Conservation (phyloP, 2,113 vertebrate genomes). For the Atlantisia rogersi region DNA sequence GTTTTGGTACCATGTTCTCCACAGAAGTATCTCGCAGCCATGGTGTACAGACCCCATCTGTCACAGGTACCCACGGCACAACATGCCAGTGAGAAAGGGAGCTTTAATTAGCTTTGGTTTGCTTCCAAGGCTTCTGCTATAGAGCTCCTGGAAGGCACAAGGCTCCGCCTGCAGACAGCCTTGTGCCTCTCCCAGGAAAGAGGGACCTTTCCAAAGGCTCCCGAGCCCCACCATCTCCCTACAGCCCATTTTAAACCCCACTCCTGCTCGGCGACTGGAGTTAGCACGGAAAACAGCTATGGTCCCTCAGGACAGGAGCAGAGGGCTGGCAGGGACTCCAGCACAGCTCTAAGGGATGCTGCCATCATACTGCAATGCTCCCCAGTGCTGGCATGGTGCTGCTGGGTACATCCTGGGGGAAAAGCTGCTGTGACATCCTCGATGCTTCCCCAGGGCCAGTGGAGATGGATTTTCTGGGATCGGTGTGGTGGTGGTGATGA, state of each 20-base stretch:
- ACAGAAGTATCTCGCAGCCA: not conserved
- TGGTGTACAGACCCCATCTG: not conserved
- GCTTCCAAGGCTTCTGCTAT: constrained; percentile 28
- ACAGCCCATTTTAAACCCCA: not conserved
- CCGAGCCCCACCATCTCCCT: not conserved
- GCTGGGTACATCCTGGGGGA: fast-evolving
- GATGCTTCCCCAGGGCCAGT: not conserved
- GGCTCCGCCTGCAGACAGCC: not conserved
- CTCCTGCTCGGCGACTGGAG: not conserved
- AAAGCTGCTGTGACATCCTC: not conserved
- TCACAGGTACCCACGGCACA: constrained; percentile 9
- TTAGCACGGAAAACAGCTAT: not conserved
- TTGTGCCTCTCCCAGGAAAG: not conserved
- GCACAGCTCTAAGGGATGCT: not conserved
- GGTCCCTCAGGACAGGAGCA: not conserved
- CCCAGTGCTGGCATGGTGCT: fast-evolving
- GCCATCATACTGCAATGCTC: not conserved
- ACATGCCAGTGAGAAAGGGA: fast-evolving
- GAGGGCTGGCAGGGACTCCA: not conserved
- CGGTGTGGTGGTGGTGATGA: not conserved
- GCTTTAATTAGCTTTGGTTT: constrained; percentile 19
- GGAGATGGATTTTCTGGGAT: not conserved
- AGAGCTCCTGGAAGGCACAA: not conserved
- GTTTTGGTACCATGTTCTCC: not conserved
- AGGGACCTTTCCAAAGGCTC: not conserved